phyloP scores from a whole-genome alignment of 2,797 vertebrate genomes.

The Sebastes oblongus region DNA sequence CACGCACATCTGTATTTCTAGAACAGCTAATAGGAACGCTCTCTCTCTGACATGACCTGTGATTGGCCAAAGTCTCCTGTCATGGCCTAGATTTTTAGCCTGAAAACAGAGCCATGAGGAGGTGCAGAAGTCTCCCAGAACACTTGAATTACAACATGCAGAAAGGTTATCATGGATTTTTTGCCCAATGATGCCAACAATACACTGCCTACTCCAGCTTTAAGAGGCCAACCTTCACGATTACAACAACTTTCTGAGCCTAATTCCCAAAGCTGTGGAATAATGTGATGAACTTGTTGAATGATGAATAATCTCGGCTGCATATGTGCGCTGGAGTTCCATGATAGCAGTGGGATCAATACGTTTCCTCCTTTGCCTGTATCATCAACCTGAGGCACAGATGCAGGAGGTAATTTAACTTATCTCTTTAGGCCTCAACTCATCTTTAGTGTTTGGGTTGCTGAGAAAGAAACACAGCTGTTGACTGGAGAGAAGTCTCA shows the following conservation, averaged over 20 bases:
- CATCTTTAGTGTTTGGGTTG: not conserved
- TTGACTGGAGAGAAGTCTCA: not conserved
- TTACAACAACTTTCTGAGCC: not conserved
- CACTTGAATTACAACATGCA: too few species aligned
- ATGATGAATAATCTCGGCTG: conserved; percentile 29
- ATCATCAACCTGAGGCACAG: conserved; percentile 1
- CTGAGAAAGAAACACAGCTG: not conserved
- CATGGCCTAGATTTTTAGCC: too few species aligned
- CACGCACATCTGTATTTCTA: too few species aligned
- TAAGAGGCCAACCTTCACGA: not conserved
- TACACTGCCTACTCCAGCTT: too few species aligned
- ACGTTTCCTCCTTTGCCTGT: not conserved
- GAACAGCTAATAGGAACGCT: too few species aligned
- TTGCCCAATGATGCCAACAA: too few species aligned
- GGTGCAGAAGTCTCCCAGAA: too few species aligned
- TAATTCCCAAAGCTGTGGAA: conserved; percentile 8
- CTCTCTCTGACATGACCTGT: too few species aligned
- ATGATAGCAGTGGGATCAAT: conserved; percentile 36
- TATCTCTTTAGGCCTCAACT: not conserved
- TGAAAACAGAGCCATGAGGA: too few species aligned
- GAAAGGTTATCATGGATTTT: too few species aligned
- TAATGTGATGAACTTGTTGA: conserved; percentile 30
- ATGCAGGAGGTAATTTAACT: not conserved
- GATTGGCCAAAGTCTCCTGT: too few species aligned
- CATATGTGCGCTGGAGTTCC: conserved; percentile 4